phyloP scores from a whole-genome alignment of 2,797 vertebrate species.

The Platalea minor region DNA sequence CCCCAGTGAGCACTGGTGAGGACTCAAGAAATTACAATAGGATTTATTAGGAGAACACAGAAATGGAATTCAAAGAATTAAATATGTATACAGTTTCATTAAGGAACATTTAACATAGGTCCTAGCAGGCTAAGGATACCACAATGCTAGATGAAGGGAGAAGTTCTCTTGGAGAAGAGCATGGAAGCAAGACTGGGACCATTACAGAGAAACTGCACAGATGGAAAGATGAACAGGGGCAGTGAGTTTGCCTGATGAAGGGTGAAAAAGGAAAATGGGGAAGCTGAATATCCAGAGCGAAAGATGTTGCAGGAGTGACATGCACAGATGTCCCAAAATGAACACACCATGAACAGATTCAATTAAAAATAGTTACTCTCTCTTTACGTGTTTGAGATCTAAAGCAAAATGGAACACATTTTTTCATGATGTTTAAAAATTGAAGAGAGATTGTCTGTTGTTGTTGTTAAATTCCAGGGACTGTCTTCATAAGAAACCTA shows the following conservation, averaged over 20 bases:
- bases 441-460: neutral
- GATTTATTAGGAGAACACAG: neutral
- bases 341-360: neutral
- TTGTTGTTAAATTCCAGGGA: neutral
- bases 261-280: neutral
- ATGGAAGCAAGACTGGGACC: neutral
- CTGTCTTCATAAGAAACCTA: neutral
- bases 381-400: neutral
- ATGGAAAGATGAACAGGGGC: neutral
- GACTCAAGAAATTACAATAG: neutral
- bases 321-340: rapidly evolving
- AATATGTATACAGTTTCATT: neutral
- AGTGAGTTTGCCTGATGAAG: neutral
- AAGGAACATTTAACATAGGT: neutral
- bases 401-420: neutral
- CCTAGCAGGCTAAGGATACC: neutral
- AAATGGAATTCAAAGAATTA: neutral
- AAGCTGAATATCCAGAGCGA: neutral
- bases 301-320: neutral
- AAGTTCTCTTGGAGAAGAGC: neutral
- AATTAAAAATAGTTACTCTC: neutral
- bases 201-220: neutral
- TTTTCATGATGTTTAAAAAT: neutral
- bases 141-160: neutral
- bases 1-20: neutral